Evolutionary conservation across 2,888 invertebrate species (phyloP), one percentile per base, ranked within the genome.

Genomic region (Drosophila borborema): DNA sequence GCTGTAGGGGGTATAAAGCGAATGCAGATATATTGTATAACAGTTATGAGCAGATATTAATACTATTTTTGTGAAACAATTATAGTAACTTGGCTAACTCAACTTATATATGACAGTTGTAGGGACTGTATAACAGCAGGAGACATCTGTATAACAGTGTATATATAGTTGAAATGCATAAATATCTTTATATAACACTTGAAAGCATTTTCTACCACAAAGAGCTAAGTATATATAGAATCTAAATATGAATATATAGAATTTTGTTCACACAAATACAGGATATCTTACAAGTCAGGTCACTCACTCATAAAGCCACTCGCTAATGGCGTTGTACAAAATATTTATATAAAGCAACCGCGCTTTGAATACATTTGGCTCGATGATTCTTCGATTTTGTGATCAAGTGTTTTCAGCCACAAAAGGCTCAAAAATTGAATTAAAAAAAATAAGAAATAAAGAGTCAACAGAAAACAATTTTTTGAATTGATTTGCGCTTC

Each of bases 321-420:
- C 45, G 14, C 1, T 20, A 56, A 60, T 76, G 73, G 58, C 80
- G 77, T 76, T 76, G 66, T 77, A 49, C 63, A 51, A 46, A 76
- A 61, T 77, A 10, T 66, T 72, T 55, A 45, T 55, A 45, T 65
- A 41, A 75, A 79, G 45, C 65, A 53, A 45, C 62, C 53, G 65
- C 70, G 56, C 56, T 63, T 61, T 71, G 72, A 64, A 77, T 66
- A 80, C 49, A 55, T 66, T 76, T 76, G 72, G 65, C 40, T 38
- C 56, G 77, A 71, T 72, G 80, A 66, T 80, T 77, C 61, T 80
- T 59, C 72, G 62, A 56, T 77, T 77, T 77, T 80, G 18, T 77
- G 77, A 64, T 67, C 77, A 80, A 78, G 77, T 78, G 77, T 72
- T 77, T 77, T 64, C 62, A 45, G 77, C 72, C 72, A 67, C 59